Conservation (phyloP, 2,113 vertebrate species). For the Scophthalmus maximus region DNA sequence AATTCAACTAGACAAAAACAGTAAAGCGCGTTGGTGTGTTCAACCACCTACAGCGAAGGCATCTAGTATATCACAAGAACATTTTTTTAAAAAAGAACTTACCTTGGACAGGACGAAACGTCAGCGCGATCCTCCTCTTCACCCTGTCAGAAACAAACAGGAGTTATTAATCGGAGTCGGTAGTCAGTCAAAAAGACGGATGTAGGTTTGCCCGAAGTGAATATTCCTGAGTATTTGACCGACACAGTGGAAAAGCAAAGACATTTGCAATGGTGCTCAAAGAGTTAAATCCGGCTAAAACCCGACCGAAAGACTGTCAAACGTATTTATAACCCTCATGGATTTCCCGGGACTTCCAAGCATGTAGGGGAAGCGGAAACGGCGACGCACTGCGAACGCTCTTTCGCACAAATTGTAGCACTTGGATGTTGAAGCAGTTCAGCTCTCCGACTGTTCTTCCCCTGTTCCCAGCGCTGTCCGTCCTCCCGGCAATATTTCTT, state of each 20-base stretch:
- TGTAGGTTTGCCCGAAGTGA: not conserved
- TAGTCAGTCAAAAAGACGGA: slow-evolving; percentile 1
- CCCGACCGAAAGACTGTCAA: not conserved
- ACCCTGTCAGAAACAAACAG: slow-evolving; percentile 51
- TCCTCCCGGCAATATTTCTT: not conserved
- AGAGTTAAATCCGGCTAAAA: not conserved
- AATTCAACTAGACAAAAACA: not conserved
- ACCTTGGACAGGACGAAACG: slow-evolving; percentile 63
- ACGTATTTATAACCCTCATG: no score
- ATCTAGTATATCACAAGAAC: not conserved
- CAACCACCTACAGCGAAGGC: not conserved
- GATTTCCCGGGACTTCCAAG: no score
- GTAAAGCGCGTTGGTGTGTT: not conserved
- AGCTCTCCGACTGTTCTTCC: no score
- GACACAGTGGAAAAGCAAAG: no score
- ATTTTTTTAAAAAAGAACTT: not conserved
- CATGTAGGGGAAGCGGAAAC: no score
- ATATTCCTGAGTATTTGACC: not conserved
- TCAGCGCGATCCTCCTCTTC: slow-evolving; percentile 61
- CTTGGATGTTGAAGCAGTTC: no score
- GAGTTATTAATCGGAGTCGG: slow-evolving; percentile 14
- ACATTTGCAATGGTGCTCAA: no score
- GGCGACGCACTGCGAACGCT: not conserved
- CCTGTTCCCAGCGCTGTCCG: not conserved
- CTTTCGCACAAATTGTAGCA: not conserved